Percentiles rank a stretch among this genome's conserved stretches.
Evolutionary conservation across 2,888 invertebrate species (phyloP).

Genomic region (Nebria salina): DNA sequence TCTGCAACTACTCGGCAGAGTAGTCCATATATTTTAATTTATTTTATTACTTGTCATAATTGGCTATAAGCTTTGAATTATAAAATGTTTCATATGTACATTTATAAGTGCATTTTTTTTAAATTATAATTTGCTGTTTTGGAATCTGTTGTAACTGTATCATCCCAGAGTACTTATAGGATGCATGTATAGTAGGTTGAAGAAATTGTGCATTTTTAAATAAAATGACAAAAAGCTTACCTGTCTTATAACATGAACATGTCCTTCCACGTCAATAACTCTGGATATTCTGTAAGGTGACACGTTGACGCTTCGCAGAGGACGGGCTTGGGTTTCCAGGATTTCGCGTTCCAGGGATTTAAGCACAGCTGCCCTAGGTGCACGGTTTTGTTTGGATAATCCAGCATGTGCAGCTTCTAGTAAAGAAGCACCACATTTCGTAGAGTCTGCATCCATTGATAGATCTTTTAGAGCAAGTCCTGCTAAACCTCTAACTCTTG

Average conservation of each 20-base stretch:
- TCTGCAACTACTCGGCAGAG: too few relatives aligned
- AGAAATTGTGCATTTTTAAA: background rate
- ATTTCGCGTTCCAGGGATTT: constrained; percentile 73
- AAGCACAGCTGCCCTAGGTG: constrained; percentile 72
- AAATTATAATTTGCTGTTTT: too few relatives aligned
- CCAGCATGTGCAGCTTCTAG: constrained; percentile 65
- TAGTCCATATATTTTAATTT: too few relatives aligned
- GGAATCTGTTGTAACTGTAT: too few relatives aligned
- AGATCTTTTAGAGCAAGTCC: constrained; percentile 74
- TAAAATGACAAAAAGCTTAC: constrained; percentile 55
- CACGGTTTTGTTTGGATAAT: constrained; percentile 70
- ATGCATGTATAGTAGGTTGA: too few relatives aligned
- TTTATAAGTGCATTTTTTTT: too few relatives aligned
- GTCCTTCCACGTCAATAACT: constrained; percentile 77
- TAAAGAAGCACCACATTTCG: constrained; percentile 65
- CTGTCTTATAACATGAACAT: constrained; percentile 76
- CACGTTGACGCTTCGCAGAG: constrained; percentile 70
- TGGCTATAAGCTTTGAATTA: too few relatives aligned
- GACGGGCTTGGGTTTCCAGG: constrained; percentile 63
- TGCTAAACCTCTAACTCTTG: constrained; percentile 74
- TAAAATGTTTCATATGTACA: too few relatives aligned
- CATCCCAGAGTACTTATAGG: too few relatives aligned
- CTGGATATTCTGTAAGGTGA: constrained; percentile 79
- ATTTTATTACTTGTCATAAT: too few relatives aligned
- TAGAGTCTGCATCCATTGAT: constrained; percentile 53